phyloP scores from a whole-genome alignment of 2,797 vertebrate genomes.

The Paedocypris micromegethes region DNA sequence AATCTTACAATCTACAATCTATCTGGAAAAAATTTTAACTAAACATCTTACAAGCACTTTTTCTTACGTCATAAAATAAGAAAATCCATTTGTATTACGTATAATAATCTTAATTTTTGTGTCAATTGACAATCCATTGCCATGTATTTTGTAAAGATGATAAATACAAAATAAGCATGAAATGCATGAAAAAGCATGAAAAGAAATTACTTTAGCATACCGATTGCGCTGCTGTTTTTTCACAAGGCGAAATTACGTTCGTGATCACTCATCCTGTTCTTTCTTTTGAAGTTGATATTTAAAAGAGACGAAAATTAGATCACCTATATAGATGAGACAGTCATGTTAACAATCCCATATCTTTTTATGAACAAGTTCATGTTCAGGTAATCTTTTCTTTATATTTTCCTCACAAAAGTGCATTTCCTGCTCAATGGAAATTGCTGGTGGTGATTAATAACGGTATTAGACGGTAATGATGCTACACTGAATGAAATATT shows the following conservation, averaged over 20 bases:
- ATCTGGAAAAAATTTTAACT: too few relatives aligned
- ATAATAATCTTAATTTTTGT: too few relatives aligned
- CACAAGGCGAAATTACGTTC: not conserved
- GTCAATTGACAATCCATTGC: too few relatives aligned
- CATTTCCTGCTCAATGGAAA: slow-evolving; percentile 67
- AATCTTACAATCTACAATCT: too few relatives aligned
- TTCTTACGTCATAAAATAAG: too few relatives aligned
- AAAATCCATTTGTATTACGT: too few relatives aligned
- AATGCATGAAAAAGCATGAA: too few relatives aligned
- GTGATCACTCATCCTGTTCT: not conserved
- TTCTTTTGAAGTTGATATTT: slow-evolving; percentile 29
- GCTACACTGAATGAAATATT: slow-evolving; percentile 76
- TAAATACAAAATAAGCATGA: too few relatives aligned
- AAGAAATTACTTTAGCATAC: too few relatives aligned
- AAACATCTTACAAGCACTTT: too few relatives aligned
- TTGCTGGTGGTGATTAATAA: slow-evolving; percentile 78
- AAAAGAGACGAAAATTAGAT: slow-evolving; percentile 43
- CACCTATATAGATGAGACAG: slow-evolving; percentile 41
- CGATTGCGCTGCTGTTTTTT: too few relatives aligned
- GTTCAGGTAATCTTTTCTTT: slow-evolving; percentile 37
- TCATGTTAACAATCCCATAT: slow-evolving; percentile 46
- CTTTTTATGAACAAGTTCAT: slow-evolving; percentile 51
- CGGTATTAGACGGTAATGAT: slow-evolving; percentile 77
- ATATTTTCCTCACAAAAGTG: slow-evolving; percentile 61
- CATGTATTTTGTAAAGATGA: too few relatives aligned